Conservation (phyloP, 2,888 invertebrate genomes). For the Isoperla grammatica region DNA sequence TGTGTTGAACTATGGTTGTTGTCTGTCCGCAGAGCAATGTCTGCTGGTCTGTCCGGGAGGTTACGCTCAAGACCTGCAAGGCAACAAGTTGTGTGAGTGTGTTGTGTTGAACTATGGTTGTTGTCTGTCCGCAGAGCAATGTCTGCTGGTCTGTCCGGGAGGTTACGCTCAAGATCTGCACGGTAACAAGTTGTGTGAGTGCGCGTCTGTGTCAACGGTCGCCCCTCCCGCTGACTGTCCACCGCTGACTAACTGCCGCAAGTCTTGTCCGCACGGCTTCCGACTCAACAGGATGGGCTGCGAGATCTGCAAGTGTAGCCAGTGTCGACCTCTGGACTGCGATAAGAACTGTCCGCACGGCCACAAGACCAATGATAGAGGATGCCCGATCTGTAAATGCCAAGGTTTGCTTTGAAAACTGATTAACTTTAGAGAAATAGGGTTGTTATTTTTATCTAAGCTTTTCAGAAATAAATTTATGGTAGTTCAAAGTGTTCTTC, state of each 20-base stretch:
- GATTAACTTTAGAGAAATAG: no score
- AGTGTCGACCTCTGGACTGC: constrained; percentile 45
- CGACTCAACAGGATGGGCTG: constrained; percentile 46
- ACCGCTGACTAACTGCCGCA: constrained; percentile 47
- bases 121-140: constrained; percentile 35
- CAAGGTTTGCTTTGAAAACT: constrained; percentile 41
- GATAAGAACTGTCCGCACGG: constrained; percentile 47
- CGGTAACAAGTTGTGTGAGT: constrained; percentile 36
- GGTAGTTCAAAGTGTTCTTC: no score
- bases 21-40: no score
- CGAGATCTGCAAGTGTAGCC: constrained; percentile 46
- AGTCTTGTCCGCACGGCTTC: constrained; percentile 51
- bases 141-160: constrained; percentile 34
- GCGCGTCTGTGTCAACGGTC: constrained; percentile 27
- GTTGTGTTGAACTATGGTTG: no score
- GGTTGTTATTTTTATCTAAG: no score
- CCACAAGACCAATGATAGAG: constrained; percentile 44
- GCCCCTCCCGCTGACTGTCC: constrained; percentile 43
- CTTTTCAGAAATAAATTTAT: no score
- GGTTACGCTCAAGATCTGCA: constrained; percentile 32
- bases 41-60: no score
- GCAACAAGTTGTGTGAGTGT: no score
- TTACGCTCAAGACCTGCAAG: no score
- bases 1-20: no score
- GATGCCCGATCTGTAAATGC: constrained; percentile 51